These are phyloP conservation scores for Lineus longissimus DNA, from an alignment of 1,140 invertebrate species.

Conservation along the genomic window DNA sequence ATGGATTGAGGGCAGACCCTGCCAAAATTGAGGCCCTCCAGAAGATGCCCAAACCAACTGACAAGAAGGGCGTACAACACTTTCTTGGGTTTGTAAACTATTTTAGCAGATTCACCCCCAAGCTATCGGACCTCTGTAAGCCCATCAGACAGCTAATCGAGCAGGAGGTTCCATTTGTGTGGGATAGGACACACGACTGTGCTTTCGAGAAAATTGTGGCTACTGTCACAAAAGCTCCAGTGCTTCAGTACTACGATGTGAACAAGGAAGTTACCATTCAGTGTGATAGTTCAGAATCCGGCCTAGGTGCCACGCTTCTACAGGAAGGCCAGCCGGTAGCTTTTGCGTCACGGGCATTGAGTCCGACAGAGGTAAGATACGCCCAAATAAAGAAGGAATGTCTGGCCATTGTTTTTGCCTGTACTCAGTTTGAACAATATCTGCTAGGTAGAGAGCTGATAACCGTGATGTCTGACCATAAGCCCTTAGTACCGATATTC, in stretches of 20 bases:
- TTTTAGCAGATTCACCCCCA: conserved; percentile 37
- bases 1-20: too few relatives aligned
- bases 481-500: conserved; percentile 22
- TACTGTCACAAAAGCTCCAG: not conserved
- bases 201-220: not conserved
- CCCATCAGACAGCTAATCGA: conserved; percentile 22
- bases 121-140: conserved; percentile 39
- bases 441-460: conserved; percentile 38
- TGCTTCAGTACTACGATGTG: conserved; percentile 4
- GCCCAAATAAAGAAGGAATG: conserved; percentile 55
- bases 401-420: conserved; percentile 41
- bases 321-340: conserved; percentile 45
- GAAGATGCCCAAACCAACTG: too few relatives aligned
- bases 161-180: not conserved
- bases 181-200: not conserved
- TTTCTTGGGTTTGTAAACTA: conserved; percentile 48
- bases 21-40: too few relatives aligned
- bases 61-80: conserved; percentile 14
- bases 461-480: conserved; percentile 21
- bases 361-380: conserved; percentile 37
- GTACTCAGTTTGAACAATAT: conserved; percentile 47
- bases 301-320: conserved; percentile 44
- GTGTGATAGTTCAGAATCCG: conserved; percentile 41
- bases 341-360: conserved; percentile 45
- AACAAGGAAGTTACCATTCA: conserved; percentile 1